These are phyloP conservation scores for Chloroceryle aenea DNA, from an alignment of 2,113 vertebrate species.

Conservation along the genomic window DNA sequence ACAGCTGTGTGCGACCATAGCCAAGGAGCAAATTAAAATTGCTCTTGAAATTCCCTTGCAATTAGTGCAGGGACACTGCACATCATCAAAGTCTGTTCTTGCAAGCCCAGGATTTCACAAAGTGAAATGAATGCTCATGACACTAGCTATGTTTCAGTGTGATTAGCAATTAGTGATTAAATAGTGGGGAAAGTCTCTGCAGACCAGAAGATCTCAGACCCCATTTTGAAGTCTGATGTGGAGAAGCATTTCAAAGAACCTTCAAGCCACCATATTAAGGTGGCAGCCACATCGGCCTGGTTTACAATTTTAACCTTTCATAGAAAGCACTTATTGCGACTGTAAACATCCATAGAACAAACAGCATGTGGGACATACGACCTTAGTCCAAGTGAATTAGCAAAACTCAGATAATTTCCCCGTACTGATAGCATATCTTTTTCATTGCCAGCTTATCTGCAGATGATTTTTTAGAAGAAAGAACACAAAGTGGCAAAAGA, in stretches of 20 bases:
- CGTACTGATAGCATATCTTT: fast-evolving
- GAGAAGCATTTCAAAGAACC: not conserved
- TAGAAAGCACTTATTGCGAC: not conserved
- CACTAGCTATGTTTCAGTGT: not conserved
- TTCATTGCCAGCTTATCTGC: not conserved
- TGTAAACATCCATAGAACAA: not conserved
- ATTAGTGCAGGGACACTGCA: constrained; percentile 44
- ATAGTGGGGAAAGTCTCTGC: not conserved
- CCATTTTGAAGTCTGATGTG: not conserved
- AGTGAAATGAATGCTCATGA: constrained; percentile 4
- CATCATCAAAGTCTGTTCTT: constrained; percentile 27
- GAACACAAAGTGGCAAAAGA: not conserved
- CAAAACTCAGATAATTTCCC: not conserved
- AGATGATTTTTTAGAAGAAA: not conserved
- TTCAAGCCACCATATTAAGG: not conserved
- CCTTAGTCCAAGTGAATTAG: not conserved
- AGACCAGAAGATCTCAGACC: not conserved
- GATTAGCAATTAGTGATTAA: not conserved
- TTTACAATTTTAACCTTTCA: not conserved
- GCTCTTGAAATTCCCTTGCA: constrained; percentile 10
- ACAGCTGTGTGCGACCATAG: constrained; percentile 28
- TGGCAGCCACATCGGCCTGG: not conserved
- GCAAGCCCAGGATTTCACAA: not conserved
- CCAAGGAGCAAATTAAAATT: not conserved
- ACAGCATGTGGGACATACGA: not conserved